Evolutionary conservation across 2,113 vertebrate species (phyloP).

Genomic region (Prietella phreatophila): DNA sequence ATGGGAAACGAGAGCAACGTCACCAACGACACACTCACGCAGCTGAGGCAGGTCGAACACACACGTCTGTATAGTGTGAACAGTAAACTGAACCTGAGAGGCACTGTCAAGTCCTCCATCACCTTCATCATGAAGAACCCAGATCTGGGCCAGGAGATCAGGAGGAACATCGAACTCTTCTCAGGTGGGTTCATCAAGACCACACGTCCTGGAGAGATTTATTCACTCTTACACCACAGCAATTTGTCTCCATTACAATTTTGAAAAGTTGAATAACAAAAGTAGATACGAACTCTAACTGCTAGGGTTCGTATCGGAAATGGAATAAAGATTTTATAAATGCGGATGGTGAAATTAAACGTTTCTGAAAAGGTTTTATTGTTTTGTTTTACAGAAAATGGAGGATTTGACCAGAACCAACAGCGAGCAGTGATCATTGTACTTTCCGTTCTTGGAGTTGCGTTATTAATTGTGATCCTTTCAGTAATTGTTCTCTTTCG

Average conservation of each 20-base stretch:
- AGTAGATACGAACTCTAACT: neutral
- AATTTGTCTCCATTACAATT: neutral
- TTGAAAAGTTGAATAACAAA: neutral
- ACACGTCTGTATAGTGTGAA: slow-evolving; percentile 49
- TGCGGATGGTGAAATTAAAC: too few relatives aligned
- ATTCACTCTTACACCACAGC: neutral
- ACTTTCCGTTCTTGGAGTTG: neutral
- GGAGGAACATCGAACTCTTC: slow-evolving; percentile 48
- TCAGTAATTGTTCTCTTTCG: neutral
- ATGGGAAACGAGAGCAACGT: slow-evolving; percentile 38
- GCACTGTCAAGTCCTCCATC: slow-evolving; percentile 36
- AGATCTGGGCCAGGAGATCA: slow-evolving; percentile 50
- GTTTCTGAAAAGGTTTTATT: neutral
- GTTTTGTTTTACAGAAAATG: neutral
- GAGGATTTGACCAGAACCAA: neutral
- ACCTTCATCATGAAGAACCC: slow-evolving; percentile 52
- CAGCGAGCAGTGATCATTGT: neutral
- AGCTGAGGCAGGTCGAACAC: slow-evolving; percentile 24
- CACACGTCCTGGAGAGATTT: neutral
- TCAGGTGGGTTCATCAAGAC: slow-evolving; percentile 37
- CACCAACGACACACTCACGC: slow-evolving; percentile 42
- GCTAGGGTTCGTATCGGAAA: neutral
- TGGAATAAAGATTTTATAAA: neutral
- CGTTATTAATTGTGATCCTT: neutral
- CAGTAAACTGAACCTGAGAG: slow-evolving; percentile 41